Evolutionary conservation across 2,113 vertebrate genomes (phyloP).

Genomic region (Phaethornis superciliosus): DNA sequence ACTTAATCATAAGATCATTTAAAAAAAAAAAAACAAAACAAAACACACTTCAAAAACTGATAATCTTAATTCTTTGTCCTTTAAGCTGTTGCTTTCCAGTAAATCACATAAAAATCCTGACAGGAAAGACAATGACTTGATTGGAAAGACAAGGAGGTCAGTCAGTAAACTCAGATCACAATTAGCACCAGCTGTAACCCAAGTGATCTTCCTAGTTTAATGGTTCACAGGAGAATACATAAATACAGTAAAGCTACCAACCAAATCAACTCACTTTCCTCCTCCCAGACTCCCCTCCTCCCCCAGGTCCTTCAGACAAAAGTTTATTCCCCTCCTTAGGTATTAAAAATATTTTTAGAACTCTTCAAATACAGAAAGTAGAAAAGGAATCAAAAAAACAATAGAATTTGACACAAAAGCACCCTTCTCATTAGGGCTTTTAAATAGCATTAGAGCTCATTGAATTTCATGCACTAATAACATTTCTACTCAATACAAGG

Average conservation of each 20-base stretch:
- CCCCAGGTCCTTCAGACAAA: constrained; percentile 51
- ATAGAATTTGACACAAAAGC: constrained; percentile 51
- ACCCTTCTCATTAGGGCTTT: constrained; percentile 61
- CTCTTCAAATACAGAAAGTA: constrained; percentile 15
- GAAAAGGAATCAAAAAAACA: constrained; percentile 51
- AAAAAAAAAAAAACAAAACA: neutral
- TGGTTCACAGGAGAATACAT: constrained; percentile 34
- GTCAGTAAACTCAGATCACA: constrained; percentile 49
- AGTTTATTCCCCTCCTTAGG: constrained; percentile 46
- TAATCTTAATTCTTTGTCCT: neutral
- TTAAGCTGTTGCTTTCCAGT: neutral
- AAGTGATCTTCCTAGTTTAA: constrained; percentile 45
- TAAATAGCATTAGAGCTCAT: constrained; percentile 54
- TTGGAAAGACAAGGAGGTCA: constrained; percentile 17
- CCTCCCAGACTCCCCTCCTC: neutral
- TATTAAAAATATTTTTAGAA: constrained; percentile 67
- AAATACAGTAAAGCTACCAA: constrained; percentile 29
- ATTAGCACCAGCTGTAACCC: constrained; percentile 60
- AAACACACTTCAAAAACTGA: neutral
- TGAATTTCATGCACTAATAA: constrained; percentile 61
- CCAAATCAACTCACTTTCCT: constrained; percentile 8
- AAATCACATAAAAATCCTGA: constrained; percentile 22
- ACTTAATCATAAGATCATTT: neutral
- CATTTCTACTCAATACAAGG: constrained; percentile 42
- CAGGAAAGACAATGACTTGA: constrained; percentile 49